Conservation (phyloP, 64 coral and sea anemone genomes). For the Actinia equina region DNA sequence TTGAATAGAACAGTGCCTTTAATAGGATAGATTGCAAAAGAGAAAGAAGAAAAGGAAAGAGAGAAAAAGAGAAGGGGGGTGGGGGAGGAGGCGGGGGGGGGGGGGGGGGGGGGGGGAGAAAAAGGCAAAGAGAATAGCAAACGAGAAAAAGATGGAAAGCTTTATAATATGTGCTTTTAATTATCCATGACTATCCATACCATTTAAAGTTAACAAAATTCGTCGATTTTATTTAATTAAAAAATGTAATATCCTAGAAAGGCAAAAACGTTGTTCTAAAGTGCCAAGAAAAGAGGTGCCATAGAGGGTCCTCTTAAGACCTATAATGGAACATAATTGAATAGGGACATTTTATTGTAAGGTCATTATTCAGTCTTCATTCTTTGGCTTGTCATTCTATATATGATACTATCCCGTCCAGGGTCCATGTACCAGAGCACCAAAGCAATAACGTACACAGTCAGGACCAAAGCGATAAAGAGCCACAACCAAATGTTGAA, state of each 20-base stretch:
- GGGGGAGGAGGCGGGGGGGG: no score
- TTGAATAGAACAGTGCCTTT: background rate
- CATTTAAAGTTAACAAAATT: background rate
- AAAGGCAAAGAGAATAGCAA: no score
- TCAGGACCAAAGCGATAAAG: conserved; percentile 47
- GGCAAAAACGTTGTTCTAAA: background rate
- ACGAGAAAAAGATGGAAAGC: no score
- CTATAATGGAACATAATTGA: background rate
- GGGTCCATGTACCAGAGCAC: conserved; percentile 97
- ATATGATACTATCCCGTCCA: conserved; percentile 93
- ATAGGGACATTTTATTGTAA: background rate
- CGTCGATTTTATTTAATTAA: background rate
- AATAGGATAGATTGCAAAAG: background rate
- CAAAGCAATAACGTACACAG: conserved; percentile 65
- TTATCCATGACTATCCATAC: background rate
- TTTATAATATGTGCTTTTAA: background rate
- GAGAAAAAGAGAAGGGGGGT: no score
- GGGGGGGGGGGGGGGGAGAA: no score
- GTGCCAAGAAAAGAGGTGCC: background rate
- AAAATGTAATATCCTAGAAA: background rate
- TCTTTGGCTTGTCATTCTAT: conserved; percentile 93
- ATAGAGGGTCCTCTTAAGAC: background rate
- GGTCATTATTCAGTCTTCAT: conserved; percentile 77
- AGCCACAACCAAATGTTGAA: conserved; percentile 96
- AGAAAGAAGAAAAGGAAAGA: no score